Evolutionary conservation across 2,113 vertebrate genomes (phyloP).

Genomic region (Psammodynastes pulverulentus): DNA sequence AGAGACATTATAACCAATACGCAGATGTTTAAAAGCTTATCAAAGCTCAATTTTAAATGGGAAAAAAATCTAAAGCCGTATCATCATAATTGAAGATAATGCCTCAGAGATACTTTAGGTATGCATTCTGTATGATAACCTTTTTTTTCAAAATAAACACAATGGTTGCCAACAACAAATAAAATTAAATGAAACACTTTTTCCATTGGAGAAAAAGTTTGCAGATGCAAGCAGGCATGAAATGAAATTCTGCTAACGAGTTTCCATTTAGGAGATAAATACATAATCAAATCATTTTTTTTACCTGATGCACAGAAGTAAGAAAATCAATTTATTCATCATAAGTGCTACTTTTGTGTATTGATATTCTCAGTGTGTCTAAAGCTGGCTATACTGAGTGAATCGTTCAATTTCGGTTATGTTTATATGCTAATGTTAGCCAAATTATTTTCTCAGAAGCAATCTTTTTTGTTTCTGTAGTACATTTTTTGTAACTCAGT

Average conservation of each 20-base stretch:
- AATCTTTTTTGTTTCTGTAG: background rate
- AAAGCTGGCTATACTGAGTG: conserved; percentile 32
- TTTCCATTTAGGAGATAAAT: conserved; percentile 67
- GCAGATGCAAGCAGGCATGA: conserved; percentile 67
- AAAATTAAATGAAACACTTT: conserved; percentile 48
- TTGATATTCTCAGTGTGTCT: conserved; percentile 43
- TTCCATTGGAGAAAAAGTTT: conserved; percentile 54
- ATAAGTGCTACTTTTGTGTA: conserved; percentile 42
- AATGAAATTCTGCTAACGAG: conserved; percentile 72
- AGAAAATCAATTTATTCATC: conserved; percentile 67
- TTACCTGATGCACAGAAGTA: conserved; percentile 42
- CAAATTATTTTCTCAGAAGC: background rate
- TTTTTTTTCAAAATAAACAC: background rate
- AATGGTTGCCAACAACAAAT: background rate
- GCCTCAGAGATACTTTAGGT: conserved; percentile 18
- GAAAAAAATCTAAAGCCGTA: background rate
- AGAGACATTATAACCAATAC: background rate
- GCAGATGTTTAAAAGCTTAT: background rate
- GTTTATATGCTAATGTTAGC: conserved; percentile 22
- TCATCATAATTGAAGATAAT: background rate
- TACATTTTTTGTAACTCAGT: conserved; percentile 26
- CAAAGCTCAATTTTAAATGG: conserved; percentile 5
- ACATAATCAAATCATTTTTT: conserved; percentile 68
- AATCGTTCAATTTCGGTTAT: conserved; percentile 30
- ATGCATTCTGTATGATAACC: conserved; percentile 32